Base-by-base conservation (phyloP, 2,888 invertebrate species). In the Thelaira solivaga region DNA sequence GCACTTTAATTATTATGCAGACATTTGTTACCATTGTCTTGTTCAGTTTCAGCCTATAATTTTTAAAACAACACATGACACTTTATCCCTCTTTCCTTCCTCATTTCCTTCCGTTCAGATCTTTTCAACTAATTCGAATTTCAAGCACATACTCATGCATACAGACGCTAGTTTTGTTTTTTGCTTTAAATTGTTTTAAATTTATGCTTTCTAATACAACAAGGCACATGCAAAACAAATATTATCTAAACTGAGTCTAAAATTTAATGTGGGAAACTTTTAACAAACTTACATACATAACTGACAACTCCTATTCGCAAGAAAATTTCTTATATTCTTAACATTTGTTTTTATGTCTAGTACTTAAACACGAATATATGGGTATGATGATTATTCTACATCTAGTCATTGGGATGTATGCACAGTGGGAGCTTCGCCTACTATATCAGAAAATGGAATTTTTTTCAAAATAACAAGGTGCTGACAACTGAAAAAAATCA, bases 1-100 rank as follows among this genome's bases (percentile, higher is more conserved):
- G 69, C 69, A 74, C 65, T 74, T 78, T 78, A 73, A 78, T 78
- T 71, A 78, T 61, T 71, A 78, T 78, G 53, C 69, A 69, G 43
- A 71, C 78, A 78, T 47, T 74, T 65, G 74, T 61, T 53, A 26
- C 59, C 36, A 61, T 53, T 67, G 67, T 47, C 22, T 67, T 51
- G 51, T 59, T 26, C 67, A 53, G 13, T 61, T 7, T 22, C 31
- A 65, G 45, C 36, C 51, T 59, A 45, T 51, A 61, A 61, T 49
- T 74, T 61, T 61, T 18, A 26, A 36, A 39, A 51, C 36, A 57
- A 45, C 51, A 74, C 45, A 53, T 67, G 45, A 45, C 39, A 74
- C 36, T 45, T 51, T 53, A 36, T 41, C 24, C 39, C 29, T 47
- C 41, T 22, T 53, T 43, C 36, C 29, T 26, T 31, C 31, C n/a